phyloP scores from a whole-genome alignment of 1,140 invertebrate species.

The Cyclina sinensis region DNA sequence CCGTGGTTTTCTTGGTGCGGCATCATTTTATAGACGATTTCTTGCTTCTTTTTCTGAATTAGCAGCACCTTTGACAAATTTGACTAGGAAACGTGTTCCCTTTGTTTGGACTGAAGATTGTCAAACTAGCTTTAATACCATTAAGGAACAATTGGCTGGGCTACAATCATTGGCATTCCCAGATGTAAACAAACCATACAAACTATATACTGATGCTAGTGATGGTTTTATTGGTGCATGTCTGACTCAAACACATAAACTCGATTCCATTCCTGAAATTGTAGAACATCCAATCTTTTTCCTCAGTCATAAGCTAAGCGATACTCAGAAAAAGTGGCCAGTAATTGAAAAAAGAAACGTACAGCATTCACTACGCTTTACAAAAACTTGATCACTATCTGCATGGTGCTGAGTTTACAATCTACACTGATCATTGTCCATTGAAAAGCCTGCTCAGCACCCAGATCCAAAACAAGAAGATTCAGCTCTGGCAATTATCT shows the following conservation, averaged over 20 bases:
- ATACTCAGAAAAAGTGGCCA: constrained; percentile 67
- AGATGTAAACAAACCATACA: too few species aligned
- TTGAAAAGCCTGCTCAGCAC: background rate
- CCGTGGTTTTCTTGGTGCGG: too few species aligned
- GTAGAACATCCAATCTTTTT: constrained; percentile 72
- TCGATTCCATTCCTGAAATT: too few species aligned
- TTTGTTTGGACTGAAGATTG: constrained; percentile 52
- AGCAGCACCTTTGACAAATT: constrained; percentile 41
- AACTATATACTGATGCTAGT: too few species aligned
- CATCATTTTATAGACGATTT: constrained; percentile 66
- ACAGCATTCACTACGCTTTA: constrained; percentile 74
- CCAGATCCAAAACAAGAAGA: constrained; percentile 72
- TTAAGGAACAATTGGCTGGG: constrained; percentile 45
- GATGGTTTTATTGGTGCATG: too few species aligned
- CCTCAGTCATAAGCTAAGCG: constrained; percentile 71
- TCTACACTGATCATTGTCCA: constrained; percentile 72
- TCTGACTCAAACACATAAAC: too few species aligned
- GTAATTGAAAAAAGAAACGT: constrained; percentile 75
- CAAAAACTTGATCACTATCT: constrained; percentile 78
- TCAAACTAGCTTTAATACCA: constrained; percentile 51
- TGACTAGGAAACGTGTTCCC: constrained; percentile 51
- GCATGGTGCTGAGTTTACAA: constrained; percentile 70
- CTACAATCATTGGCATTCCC: constrained; percentile 18
- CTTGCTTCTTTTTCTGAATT: constrained; percentile 71
- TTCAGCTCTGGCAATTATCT: constrained; percentile 74